A percentile compares a stretch with the other conserved stretches of the same genome.
phyloP scores from a whole-genome alignment of 2,797 vertebrate species.

The Cichlasoma orientale region DNA sequence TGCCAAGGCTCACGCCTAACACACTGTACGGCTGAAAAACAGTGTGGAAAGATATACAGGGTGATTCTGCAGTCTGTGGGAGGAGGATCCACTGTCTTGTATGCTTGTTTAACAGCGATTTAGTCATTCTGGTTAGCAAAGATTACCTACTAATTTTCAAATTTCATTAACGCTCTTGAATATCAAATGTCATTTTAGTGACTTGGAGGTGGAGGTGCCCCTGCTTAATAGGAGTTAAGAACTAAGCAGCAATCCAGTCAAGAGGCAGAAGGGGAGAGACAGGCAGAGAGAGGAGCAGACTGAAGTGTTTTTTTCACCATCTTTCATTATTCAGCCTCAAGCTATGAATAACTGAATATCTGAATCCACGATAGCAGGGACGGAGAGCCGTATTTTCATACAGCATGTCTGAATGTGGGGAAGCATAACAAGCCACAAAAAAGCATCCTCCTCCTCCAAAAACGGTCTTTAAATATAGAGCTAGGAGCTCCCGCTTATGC shows the following conservation, averaged over 20 bases:
- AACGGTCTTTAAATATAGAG: conserved; percentile 73
- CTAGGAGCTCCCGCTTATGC: conserved; percentile 62
- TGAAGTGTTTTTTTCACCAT: conserved; percentile 56
- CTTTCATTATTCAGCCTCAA: conserved; percentile 73
- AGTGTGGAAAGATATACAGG: conserved; percentile 8
- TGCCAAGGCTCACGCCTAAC: conserved; percentile 36
- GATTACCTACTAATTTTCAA: conserved; percentile 59
- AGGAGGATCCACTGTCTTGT: neutral
- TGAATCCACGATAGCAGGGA: conserved; percentile 56
- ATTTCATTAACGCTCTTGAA: conserved; percentile 63
- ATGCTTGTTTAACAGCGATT: conserved; percentile 4
- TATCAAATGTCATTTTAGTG: conserved; percentile 46
- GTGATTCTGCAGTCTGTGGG: conserved; percentile 4
- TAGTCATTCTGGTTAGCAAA: conserved; percentile 42
- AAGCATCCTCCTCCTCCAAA: conserved; percentile 48
- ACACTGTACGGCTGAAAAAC: conserved; percentile 36
- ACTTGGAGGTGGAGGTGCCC: conserved; percentile 37
- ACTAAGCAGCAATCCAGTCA: conserved; percentile 56
- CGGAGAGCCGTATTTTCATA: conserved; percentile 57
- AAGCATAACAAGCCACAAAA: conserved; percentile 59
- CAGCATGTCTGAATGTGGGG: conserved; percentile 60
- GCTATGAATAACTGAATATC: conserved; percentile 76
- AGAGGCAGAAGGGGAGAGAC: conserved; percentile 34
- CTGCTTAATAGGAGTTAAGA: conserved; percentile 57
- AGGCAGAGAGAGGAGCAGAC: conserved; percentile 32